These are phyloP conservation scores for Trichechus manatus DNA, from an alignment of 2,113 vertebrate genomes.

Conservation along the genomic window DNA sequence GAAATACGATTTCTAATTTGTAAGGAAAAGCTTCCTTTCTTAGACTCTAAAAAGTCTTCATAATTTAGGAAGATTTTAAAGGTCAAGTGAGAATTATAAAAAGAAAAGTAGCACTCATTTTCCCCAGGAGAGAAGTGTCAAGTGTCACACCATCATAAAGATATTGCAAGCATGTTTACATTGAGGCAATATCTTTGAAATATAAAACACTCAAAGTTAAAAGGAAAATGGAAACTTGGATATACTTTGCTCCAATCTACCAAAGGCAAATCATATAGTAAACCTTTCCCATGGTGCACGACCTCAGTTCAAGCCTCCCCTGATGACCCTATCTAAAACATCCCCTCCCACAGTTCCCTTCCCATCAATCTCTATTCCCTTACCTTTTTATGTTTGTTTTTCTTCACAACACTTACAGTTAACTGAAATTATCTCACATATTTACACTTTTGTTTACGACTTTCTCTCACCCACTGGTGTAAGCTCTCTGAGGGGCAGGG, in stretches of 20 bases:
- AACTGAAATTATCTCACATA: not conserved
- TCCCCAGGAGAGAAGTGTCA: slow-evolving; percentile 23
- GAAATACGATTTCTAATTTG: slow-evolving; percentile 1
- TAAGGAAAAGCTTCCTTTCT: slow-evolving; percentile 9
- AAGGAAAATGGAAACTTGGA: not conserved
- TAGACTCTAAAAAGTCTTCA: slow-evolving; percentile 40
- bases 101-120: not conserved
- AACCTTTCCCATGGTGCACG: not conserved
- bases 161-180: not conserved
- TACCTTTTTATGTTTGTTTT: not conserved
- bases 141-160: not conserved
- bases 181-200: not conserved
- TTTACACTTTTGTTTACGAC: not conserved
- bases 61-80: slow-evolving; percentile 32
- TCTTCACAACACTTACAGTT: not conserved
- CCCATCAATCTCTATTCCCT: no score
- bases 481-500: not conserved
- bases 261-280: not conserved
- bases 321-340: not conserved
- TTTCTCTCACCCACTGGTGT: not conserved
- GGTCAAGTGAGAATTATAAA: slow-evolving; percentile 45
- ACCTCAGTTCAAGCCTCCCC: not conserved
- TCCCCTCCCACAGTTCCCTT: not conserved
- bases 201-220: not conserved
- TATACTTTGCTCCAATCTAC: not conserved